phyloP scores from a whole-genome alignment of 2,797 vertebrate genomes.

The Sebastes diaconus region DNA sequence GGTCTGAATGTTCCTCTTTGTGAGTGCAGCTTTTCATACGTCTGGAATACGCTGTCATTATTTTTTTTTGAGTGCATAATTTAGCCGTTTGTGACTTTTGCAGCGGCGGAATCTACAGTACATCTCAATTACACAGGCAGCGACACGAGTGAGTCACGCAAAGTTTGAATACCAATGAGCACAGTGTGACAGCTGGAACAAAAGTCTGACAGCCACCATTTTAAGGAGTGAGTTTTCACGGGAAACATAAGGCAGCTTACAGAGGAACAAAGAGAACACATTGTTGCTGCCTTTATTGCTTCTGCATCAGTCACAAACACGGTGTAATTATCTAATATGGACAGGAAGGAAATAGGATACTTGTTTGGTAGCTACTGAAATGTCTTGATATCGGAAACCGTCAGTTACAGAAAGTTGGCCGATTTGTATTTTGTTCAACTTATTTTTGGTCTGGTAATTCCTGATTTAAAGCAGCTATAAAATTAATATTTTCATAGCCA shows the following conservation, averaged over 20 bases:
- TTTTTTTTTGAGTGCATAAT: constrained; percentile 4
- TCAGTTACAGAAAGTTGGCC: neutral
- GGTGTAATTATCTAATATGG: constrained; percentile 18
- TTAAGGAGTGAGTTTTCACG: constrained; percentile 16
- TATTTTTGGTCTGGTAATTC: neutral
- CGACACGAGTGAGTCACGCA: constrained; percentile 56
- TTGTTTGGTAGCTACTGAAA: neutral
- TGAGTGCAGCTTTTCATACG: constrained; percentile 21
- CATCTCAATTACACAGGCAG: constrained; percentile 61
- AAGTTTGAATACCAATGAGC: constrained; percentile 58
- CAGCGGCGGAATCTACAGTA: constrained; percentile 26
- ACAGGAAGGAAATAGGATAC: neutral
- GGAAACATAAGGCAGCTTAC: constrained; percentile 43
- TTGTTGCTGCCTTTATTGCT: constrained; percentile 24
- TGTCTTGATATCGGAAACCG: neutral
- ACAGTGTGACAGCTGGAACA: constrained; percentile 52
- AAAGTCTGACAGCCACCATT: constrained; percentile 60
- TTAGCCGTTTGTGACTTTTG: constrained; percentile 26
- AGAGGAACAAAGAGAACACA: constrained; percentile 47
- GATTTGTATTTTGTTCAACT: neutral
- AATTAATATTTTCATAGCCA: neutral
- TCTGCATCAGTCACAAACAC: constrained; percentile 23
- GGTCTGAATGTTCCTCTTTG: constrained; percentile 10
- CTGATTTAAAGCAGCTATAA: neutral
- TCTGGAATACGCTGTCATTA: neutral